phyloP scores from a whole-genome alignment of 2,797 vertebrate genomes.

The Discoglossus pictus region DNA sequence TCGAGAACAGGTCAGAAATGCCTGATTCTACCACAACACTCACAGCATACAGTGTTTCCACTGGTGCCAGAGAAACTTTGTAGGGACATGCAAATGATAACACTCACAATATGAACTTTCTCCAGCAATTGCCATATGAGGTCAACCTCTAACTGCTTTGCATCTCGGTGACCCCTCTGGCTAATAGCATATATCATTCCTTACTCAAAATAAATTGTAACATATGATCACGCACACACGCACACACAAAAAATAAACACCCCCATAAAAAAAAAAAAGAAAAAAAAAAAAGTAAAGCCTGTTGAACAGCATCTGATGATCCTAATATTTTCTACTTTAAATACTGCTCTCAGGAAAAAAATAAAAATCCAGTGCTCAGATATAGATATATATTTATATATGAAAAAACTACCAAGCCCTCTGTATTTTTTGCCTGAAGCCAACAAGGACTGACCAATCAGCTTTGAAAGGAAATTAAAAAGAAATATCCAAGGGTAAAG shows the following conservation, averaged over 20 bases:
- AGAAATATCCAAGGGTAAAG: constrained; percentile 25
- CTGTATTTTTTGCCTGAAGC: constrained; percentile 39
- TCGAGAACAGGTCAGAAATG: too few relatives aligned
- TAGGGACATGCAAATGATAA: too few relatives aligned
- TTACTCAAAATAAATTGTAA: constrained; percentile 34
- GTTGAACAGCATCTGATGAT: constrained; percentile 69
- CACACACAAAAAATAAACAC: constrained; percentile 24
- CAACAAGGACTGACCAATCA: constrained; percentile 69
- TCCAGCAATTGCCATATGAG: constrained; percentile 21
- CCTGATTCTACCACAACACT: too few relatives aligned
- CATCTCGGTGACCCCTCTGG: constrained; percentile 14
- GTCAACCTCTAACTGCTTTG: constrained; percentile 1
- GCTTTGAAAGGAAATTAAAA: constrained; percentile 54
- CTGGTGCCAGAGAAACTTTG: too few relatives aligned
- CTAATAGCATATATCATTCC: constrained; percentile 21
- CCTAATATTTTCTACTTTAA: constrained; percentile 64
- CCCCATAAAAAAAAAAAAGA: constrained; percentile 49
- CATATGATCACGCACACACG: constrained; percentile 25
- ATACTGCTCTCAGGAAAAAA: constrained; percentile 61
- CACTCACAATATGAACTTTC: constrained; percentile 14
- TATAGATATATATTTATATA: constrained; percentile 49
- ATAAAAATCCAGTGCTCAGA: constrained; percentile 74
- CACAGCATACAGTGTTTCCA: too few relatives aligned
- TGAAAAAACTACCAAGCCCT: constrained; percentile 48
- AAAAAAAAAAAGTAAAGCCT: constrained; percentile 64